Evolutionary conservation across 1,140 invertebrate genomes (phyloP).

Genomic region (Aleiodes sp.): DNA sequence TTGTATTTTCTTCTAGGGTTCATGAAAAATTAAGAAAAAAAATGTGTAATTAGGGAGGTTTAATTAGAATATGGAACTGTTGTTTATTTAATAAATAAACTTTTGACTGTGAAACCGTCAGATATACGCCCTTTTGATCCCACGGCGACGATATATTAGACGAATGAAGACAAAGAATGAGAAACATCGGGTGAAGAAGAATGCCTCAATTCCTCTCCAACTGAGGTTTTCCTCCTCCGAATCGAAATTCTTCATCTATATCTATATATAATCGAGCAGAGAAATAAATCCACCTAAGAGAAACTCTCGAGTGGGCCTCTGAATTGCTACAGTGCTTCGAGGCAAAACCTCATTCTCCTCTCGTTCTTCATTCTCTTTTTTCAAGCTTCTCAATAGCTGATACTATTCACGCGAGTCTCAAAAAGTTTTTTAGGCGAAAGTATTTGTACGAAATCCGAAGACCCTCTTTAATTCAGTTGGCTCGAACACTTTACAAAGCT

Average conservation of each 20-base stretch:
- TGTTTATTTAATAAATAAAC: no score
- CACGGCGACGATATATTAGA: not conserved
- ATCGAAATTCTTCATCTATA: not conserved
- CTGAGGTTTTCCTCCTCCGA: not conserved
- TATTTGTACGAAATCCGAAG: conserved; percentile 39
- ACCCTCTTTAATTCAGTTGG: not conserved
- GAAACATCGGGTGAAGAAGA: not conserved
- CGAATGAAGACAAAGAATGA: not conserved
- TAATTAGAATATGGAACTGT: no score
- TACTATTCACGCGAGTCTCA: conserved; percentile 36
- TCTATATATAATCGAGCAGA: not conserved
- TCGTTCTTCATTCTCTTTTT: conserved; percentile 18
- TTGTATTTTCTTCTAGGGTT: no score
- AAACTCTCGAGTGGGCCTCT: conserved; percentile 15
- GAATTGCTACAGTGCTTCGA: not conserved
- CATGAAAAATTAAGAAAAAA: no score
- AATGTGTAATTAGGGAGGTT: no score
- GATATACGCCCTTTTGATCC: no score
- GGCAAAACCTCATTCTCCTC: conserved; percentile 1
- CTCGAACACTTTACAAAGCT: not conserved
- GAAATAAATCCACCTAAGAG: conserved; percentile 34
- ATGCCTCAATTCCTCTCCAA: not conserved
- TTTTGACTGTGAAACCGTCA: no score
- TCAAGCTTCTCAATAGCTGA: not conserved
- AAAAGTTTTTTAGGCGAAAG: conserved; percentile 45